Base-by-base conservation (phyloP, 64 coral and sea anemone genomes). In the Montipora foliosa region DNA sequence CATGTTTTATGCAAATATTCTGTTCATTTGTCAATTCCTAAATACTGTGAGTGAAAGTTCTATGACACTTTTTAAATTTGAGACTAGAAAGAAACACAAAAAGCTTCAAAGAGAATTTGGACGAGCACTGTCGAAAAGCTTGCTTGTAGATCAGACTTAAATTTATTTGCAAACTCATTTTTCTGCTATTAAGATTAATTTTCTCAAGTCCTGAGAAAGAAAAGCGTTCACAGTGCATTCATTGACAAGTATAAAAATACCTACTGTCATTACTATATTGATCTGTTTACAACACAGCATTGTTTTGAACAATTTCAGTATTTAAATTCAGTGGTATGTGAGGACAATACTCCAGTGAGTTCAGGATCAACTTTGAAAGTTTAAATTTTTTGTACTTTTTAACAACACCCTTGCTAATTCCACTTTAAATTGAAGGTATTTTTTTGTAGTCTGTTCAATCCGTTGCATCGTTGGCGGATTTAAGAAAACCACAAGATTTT, bases 261-360 rank as follows among this genome's bases (percentile, higher is more conserved):
- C 44, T 47, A 12, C 2, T 46, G 5, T 17, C 8, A 69, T 37
- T 84, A 20, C 19, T 8, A 19, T 51, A 80, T 57, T 53, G 3
- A 9, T 17, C 45, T 71, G 82, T 72, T 86, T 86, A 50, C 46
- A 86, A 0, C n/a, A 29, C 81, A 66, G 16, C 29, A 47, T 84
- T 68, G 66, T 70, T n/a, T 84, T 47, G 1, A 47, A 72, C 71
- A 22, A 72, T 52, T 24, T 71, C 47, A 49, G 50, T 84, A 44
- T 71, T 86, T 22, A 1, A 45, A 86, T 57, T 57, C 53, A 8
- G 53, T 57, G 53, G 2, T 57, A 57, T 37, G 37, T 37, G 2
- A 37, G 12, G 17, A 6, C 61, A 80, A 17, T 9, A 7, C 17
- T 22, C 13, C 44, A 11, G 25, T 22, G 5, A 11, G 74, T 45